Evolutionary conservation across 2,113 vertebrate species (phyloP).

Genomic region (Xenopus laevis): DNA sequence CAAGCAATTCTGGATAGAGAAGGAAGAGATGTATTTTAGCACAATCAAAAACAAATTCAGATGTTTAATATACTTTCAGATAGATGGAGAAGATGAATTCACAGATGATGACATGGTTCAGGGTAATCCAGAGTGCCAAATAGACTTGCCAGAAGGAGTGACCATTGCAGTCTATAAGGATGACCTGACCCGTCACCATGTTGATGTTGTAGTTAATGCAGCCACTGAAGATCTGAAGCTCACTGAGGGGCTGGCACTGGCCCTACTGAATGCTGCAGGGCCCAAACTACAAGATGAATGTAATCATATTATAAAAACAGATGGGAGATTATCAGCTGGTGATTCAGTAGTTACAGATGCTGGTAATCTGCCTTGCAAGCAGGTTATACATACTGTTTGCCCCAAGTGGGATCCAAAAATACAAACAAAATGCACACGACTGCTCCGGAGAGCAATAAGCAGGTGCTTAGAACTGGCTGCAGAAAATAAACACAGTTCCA

Average conservation of each 20-base stretch:
- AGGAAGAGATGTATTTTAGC: constrained; percentile 47
- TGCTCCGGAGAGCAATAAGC: constrained; percentile 61
- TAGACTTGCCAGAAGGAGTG: constrained; percentile 56
- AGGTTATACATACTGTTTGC: constrained; percentile 72
- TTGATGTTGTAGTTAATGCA: constrained; percentile 69
- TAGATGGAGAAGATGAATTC: constrained; percentile 27
- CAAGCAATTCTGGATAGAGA: constrained; percentile 64
- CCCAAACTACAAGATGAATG: constrained; percentile 66
- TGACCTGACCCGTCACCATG: constrained; percentile 61
- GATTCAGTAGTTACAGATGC: constrained; percentile 53
- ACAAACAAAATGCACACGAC: neutral
- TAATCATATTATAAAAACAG: constrained; percentile 48
- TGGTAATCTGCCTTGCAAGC: constrained; percentile 65
- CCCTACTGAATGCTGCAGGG: constrained; percentile 67
- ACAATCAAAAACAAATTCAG: constrained; percentile 48
- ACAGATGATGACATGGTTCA: constrained; percentile 14
- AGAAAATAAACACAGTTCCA: constrained; percentile 47
- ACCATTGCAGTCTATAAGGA: constrained; percentile 62
- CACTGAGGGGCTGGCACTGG: constrained; percentile 55
- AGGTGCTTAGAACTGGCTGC: constrained; percentile 65
- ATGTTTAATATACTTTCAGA: constrained; percentile 68
- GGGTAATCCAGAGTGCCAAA: constrained; percentile 25
- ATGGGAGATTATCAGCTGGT: constrained; percentile 54
- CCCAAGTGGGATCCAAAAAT: constrained; percentile 54
- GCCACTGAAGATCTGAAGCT: constrained; percentile 60